Conservation (phyloP, 2,888 invertebrate genomes). For the Dryobota labecula region DNA sequence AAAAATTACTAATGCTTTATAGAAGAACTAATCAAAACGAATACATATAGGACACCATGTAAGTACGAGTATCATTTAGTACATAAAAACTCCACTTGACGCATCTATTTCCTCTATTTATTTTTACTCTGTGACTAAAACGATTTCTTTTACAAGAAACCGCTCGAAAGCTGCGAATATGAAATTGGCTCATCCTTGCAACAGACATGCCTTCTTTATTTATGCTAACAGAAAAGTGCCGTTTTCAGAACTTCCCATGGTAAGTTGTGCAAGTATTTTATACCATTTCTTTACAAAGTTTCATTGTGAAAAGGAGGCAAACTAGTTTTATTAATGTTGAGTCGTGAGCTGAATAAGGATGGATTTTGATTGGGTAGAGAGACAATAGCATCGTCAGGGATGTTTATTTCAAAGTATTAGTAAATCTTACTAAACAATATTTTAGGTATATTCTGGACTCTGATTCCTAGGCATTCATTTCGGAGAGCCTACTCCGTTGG, state of each 20-base stretch:
- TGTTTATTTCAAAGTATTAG: slow-evolving; percentile 1
- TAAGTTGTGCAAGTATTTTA: slow-evolving; percentile 62
- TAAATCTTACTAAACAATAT: not conserved
- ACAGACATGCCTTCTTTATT: slow-evolving; percentile 78
- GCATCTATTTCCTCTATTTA: slow-evolving; percentile 43
- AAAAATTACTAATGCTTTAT: too few species aligned
- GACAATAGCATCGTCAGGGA: not conserved
- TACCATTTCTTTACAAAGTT: slow-evolving; percentile 55
- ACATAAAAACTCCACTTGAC: not conserved
- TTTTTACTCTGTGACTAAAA: slow-evolving; percentile 77
- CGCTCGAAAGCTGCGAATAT: slow-evolving; percentile 81
- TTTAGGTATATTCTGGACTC: not conserved
- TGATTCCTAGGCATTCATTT: not conserved
- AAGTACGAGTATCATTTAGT: too few species aligned
- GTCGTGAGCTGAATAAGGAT: slow-evolving; percentile 29
- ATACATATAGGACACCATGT: too few species aligned
- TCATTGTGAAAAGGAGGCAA: slow-evolving; percentile 35
- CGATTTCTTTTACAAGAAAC: slow-evolving; percentile 80
- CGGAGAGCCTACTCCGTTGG: not conserved
- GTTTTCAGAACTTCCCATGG: slow-evolving; percentile 65
- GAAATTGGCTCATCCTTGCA: slow-evolving; percentile 83
- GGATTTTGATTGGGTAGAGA: slow-evolving; percentile 4
- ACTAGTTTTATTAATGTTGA: slow-evolving; percentile 33
- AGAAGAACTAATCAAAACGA: too few species aligned
- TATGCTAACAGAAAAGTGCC: slow-evolving; percentile 71